These are phyloP conservation scores for Xylocampa areola DNA, from an alignment of 2,888 invertebrate genomes.

Conservation along the genomic window DNA sequence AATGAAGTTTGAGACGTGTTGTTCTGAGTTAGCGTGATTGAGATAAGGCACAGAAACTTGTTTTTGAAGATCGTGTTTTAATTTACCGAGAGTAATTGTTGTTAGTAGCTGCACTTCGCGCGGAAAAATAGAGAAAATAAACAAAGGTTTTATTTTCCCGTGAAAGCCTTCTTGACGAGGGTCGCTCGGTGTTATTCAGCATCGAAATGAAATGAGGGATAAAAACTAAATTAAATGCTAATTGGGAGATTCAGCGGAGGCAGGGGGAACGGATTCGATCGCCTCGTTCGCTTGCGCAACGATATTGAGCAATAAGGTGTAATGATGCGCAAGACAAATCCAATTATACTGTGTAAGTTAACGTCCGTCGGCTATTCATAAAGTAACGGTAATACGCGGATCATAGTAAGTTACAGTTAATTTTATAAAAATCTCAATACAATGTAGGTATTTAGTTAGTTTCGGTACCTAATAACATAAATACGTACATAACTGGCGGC, in stretches of 20 bases:
- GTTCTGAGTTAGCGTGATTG: constrained; percentile 44
- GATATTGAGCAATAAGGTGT: constrained; percentile 74
- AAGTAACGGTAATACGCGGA: constrained; percentile 36
- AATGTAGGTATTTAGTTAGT: constrained; percentile 58
- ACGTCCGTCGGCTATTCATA: constrained; percentile 47
- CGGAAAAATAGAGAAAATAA: constrained; percentile 80
- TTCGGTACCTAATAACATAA: constrained; percentile 69
- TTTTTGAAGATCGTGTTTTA: constrained; percentile 77
- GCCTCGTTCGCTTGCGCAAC: constrained; percentile 68
- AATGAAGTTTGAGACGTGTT: constrained; percentile 48
- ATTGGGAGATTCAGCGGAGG: constrained; percentile 79
- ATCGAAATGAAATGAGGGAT: constrained; percentile 83
- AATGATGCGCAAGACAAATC: constrained; percentile 72
- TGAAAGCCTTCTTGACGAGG: constrained; percentile 83
- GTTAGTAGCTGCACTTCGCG: constrained; percentile 75
- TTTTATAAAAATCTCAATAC: constrained; percentile 43
- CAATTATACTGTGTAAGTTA: constrained; percentile 64
- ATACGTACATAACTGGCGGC: constrained; percentile 66
- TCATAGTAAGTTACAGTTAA: constrained; percentile 23
- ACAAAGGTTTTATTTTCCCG: constrained; percentile 80
- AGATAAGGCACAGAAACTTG: constrained; percentile 76
- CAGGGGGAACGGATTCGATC: constrained; percentile 68
- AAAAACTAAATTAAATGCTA: constrained; percentile 86
- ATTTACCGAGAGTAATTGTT: constrained; percentile 78
- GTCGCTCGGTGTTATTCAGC: constrained; percentile 79